Conservation (phyloP, 2,797 vertebrate genomes). For the Arvicola amphibius region DNA sequence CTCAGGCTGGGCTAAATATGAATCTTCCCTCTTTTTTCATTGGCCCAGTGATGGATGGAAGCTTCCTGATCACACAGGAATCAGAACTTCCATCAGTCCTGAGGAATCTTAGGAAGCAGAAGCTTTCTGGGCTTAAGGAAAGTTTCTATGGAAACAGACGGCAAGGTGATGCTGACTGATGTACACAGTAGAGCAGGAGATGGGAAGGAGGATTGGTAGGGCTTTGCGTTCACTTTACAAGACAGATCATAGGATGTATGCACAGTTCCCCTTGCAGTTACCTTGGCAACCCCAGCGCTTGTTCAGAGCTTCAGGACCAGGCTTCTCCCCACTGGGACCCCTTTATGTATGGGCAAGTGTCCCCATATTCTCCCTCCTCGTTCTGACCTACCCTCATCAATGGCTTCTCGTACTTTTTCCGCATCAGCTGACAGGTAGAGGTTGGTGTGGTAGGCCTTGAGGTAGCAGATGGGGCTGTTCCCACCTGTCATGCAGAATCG, state of each 20-base stretch:
- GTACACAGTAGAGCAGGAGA: background rate
- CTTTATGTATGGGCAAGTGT: background rate
- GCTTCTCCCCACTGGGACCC: background rate
- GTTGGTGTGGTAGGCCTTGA: slow-evolving; percentile 98
- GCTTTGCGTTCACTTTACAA: slow-evolving; percentile 29
- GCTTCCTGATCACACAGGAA: slow-evolving; percentile 1
- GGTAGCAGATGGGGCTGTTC: slow-evolving; percentile 96
- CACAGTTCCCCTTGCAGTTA: background rate
- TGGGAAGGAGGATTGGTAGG: background rate
- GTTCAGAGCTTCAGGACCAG: background rate
- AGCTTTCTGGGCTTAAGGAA: slow-evolving; percentile 24
- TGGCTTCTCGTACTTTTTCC: slow-evolving; percentile 95
- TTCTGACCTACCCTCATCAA: slow-evolving; percentile 93
- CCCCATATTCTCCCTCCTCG: background rate
- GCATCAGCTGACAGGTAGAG: slow-evolving; percentile 97
- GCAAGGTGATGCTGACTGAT: background rate
- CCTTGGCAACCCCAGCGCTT: slow-evolving; percentile 20
- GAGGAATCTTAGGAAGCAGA: slow-evolving; percentile 16
- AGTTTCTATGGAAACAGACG: slow-evolving; percentile 67
- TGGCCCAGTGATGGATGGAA: background rate
- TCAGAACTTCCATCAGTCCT: background rate
- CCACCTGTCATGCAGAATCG: slow-evolving; percentile 99
- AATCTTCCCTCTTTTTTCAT: background rate
- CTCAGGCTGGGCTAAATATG: background rate
- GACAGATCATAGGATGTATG: background rate